Conservation (phyloP, 2,888 invertebrate species). For the Sarcophaga carnaria region DNA sequence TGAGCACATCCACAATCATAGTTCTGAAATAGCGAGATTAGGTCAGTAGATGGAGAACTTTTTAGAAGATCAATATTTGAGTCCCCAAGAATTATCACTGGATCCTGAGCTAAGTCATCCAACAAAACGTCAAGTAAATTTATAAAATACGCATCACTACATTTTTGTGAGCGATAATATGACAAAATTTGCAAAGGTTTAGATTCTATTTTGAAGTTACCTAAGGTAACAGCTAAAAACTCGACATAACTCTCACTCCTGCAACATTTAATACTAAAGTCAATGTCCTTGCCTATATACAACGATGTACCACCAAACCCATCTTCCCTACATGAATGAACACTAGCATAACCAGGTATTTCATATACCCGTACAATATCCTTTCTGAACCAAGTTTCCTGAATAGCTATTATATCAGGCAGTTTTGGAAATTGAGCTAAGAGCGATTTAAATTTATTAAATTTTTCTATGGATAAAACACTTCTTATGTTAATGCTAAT, state of each 20-base stretch:
- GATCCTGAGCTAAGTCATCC: not conserved
- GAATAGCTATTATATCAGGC: no score
- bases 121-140: not conserved
- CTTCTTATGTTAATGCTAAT: no score
- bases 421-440: no score
- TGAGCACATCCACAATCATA: slow-evolving; percentile 13
- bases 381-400: no score
- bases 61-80: no score
- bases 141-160: not conserved
- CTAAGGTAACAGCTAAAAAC: not conserved
- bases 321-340: no score
- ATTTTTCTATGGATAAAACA: no score
- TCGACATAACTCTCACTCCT: not conserved
- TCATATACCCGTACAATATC: no score
- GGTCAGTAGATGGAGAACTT: not conserved
- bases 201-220: slow-evolving; percentile 8
- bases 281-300: not conserved
- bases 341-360: no score
- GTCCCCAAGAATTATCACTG: no score
- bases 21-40: not conserved
- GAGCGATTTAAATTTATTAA: no score
- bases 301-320: not conserved
- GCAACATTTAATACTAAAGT: not conserved
- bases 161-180: slow-evolving; percentile 10
- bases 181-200: slow-evolving; percentile 6